Conservation (phyloP, 2,888 invertebrate species). For the Blomia tropicalis region DNA sequence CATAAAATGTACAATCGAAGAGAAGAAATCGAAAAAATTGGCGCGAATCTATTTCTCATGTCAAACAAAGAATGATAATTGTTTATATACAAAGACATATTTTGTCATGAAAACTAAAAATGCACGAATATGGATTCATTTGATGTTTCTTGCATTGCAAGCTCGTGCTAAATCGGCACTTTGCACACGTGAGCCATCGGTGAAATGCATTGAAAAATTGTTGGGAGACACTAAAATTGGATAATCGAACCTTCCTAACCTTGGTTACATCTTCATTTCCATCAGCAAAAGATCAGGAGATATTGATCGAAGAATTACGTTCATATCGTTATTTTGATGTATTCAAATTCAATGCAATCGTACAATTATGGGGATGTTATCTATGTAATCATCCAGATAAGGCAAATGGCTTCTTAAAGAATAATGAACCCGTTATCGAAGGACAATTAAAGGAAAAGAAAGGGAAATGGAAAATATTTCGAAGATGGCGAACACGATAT, state of each 20-base stretch:
- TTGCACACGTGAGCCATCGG: slow-evolving; percentile 61
- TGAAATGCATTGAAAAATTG: slow-evolving; percentile 70
- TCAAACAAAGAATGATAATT: slow-evolving; percentile 58
- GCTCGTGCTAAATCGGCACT: slow-evolving; percentile 59
- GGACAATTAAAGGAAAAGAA: slow-evolving; percentile 80
- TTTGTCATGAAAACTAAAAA: slow-evolving; percentile 46
- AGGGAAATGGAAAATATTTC: slow-evolving; percentile 74
- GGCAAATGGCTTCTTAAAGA: slow-evolving; percentile 57
- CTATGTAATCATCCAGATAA: slow-evolving; percentile 81
- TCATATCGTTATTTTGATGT: slow-evolving; percentile 79
- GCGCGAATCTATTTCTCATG: slow-evolving; percentile 77
- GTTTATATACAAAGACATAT: slow-evolving; percentile 50
- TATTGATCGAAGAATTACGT: slow-evolving; percentile 64
- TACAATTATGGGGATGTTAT: slow-evolving; percentile 68
- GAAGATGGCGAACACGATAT: slow-evolving; percentile 79
- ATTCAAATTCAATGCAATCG: slow-evolving; percentile 56
- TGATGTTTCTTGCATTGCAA: slow-evolving; percentile 86
- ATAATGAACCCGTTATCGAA: slow-evolving; percentile 58
- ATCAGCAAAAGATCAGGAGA: slow-evolving; percentile 52
- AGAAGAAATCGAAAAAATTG: slow-evolving; percentile 64
- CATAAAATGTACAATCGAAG: slow-evolving; percentile 80
- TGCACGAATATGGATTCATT: slow-evolving; percentile 79
- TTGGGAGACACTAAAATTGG: slow-evolving; percentile 83
- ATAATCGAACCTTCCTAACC: slow-evolving; percentile 71
- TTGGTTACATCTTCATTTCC: slow-evolving; percentile 88